phyloP scores from a whole-genome alignment of 2,113 vertebrate genomes.

The Bucco capensis region DNA sequence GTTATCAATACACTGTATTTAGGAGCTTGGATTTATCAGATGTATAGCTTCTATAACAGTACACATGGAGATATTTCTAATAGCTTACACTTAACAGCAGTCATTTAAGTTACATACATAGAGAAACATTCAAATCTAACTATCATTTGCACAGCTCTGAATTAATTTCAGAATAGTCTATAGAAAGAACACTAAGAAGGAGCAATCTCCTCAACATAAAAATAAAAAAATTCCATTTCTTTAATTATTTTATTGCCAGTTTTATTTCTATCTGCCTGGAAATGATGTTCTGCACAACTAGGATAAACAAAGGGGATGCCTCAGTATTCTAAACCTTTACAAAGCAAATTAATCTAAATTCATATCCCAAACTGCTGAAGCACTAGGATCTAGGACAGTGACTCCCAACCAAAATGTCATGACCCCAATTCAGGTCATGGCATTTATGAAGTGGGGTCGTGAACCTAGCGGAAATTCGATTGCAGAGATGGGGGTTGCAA shows the following conservation, averaged over 20 bases:
- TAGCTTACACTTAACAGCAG: background rate
- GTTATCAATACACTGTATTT: slow-evolving; percentile 27
- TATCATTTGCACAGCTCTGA: background rate
- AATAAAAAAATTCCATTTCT: background rate
- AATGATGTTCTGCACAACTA: background rate
- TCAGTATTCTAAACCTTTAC: background rate
- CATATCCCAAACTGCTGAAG: background rate
- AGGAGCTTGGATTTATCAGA: slow-evolving; percentile 16
- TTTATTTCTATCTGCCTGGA: background rate
- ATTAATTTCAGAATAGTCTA: slow-evolving; percentile 9
- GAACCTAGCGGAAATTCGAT: background rate
- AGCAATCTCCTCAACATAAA: background rate
- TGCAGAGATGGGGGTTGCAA: background rate
- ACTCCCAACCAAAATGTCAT: background rate
- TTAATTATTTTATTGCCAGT: background rate
- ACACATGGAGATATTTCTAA: background rate
- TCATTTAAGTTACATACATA: slow-evolving; percentile 18
- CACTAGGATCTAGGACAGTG: background rate
- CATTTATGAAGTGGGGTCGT: background rate
- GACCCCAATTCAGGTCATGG: background rate
- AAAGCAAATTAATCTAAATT: slow-evolving; percentile 3
- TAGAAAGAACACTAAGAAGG: background rate
- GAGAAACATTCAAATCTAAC: background rate
- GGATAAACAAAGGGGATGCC: background rate
- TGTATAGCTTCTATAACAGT: background rate